These are phyloP conservation scores for Siniperca undulata DNA, from an alignment of 2,797 vertebrate species.

Conservation along the genomic window DNA sequence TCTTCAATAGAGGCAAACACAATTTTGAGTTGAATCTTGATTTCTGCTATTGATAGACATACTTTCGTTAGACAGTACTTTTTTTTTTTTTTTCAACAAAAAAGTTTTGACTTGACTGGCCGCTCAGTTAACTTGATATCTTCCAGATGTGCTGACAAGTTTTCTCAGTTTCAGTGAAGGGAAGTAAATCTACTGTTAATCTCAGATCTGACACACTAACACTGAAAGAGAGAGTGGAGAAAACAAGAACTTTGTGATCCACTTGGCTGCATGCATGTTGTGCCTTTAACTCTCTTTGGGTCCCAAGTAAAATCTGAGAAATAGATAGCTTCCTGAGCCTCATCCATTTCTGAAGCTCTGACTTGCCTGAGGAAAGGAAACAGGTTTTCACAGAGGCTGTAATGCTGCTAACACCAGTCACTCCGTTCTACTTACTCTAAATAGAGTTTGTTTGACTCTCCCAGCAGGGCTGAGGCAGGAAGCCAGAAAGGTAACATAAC, in stretches of 20 bases:
- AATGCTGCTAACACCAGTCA: constrained; percentile 65
- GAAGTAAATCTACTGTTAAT: constrained; percentile 60
- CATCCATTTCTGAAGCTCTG: constrained; percentile 65
- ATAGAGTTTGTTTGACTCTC: constrained; percentile 77
- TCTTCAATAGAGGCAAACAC: constrained; percentile 77
- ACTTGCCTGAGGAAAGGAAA: constrained; percentile 76
- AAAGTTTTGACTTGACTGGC: constrained; percentile 76
- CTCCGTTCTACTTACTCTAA: constrained; percentile 69
- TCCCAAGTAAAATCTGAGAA: constrained; percentile 62
- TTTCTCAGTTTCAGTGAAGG: constrained; percentile 68
- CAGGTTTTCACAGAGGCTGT: constrained; percentile 65
- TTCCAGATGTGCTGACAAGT: constrained; percentile 84
- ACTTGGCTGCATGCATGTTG: constrained; percentile 20
- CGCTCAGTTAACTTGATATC: constrained; percentile 75
- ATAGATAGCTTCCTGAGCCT: constrained; percentile 71
- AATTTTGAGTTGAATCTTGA: constrained; percentile 76
- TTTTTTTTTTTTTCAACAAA: constrained; percentile 39
- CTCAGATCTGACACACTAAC: constrained; percentile 50
- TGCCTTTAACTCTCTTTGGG: constrained; percentile 39
- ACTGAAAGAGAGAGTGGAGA: constrained; percentile 17
- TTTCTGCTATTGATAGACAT: constrained; percentile 78
- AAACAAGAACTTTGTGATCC: constrained; percentile 42
- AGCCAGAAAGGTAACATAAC: constrained; percentile 63
- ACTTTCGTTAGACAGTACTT: constrained; percentile 72
- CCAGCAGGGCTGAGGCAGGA: constrained; percentile 63